These are phyloP conservation scores for Datnioides undecimradiatus DNA, from an alignment of 2,113 vertebrate genomes.

Conservation along the genomic window DNA sequence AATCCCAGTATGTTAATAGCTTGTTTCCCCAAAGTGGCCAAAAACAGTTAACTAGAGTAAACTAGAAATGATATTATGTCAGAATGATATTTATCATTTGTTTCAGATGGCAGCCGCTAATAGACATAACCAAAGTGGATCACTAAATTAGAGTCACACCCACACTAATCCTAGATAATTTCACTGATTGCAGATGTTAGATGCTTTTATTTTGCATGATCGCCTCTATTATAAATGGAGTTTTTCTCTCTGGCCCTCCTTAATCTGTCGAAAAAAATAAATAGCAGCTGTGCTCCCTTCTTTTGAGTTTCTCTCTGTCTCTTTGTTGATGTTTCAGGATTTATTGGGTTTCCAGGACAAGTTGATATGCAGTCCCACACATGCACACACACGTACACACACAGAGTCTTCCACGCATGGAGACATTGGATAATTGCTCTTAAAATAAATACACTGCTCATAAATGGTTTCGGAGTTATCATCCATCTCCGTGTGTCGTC, in stretches of 20 bases:
- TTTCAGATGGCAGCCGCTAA: no score
- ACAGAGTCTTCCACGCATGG: slow-evolving; percentile 3
- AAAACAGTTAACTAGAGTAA: no score
- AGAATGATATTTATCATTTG: no score
- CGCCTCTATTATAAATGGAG: background rate
- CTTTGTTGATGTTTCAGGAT: slow-evolving; percentile 30
- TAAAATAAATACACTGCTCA: slow-evolving; percentile 14
- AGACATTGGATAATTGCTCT: slow-evolving; percentile 20
- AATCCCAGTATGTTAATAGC: no score
- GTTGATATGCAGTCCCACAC: slow-evolving; percentile 14
- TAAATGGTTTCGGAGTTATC: slow-evolving; percentile 36
- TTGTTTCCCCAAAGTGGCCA: no score
- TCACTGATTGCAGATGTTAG: background rate
- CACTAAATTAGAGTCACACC: no score
- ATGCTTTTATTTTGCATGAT: background rate
- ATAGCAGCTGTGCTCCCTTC: background rate
- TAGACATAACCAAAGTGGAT: no score
- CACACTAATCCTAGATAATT: no score
- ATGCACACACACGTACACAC: background rate
- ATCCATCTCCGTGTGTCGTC: slow-evolving; percentile 31
- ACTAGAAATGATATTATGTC: no score
- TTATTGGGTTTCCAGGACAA: slow-evolving; percentile 26
- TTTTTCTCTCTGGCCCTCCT: background rate
- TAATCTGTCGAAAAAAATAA: background rate
- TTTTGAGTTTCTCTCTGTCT: slow-evolving; percentile 1